Percentiles rank a stretch among this genome's conserved stretches.
These are phyloP conservation scores for Ornithoptera priamus DNA, from an alignment of 2,888 invertebrate species.

Conservation along the genomic window DNA sequence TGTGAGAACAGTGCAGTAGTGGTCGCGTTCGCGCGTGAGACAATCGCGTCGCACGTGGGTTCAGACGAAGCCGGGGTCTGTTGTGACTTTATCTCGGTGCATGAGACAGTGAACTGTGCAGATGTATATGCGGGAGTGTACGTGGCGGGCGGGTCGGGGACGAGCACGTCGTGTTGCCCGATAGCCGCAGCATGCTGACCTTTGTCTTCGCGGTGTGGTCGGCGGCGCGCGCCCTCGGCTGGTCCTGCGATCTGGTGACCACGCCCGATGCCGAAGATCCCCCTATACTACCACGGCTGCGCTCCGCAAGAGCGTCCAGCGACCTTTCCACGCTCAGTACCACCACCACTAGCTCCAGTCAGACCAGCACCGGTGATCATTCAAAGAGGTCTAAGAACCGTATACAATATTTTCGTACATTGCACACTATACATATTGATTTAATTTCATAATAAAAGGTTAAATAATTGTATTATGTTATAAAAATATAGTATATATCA, in stretches of 20 bases:
- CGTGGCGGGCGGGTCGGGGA: conserved; percentile 56
- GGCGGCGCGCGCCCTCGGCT: conserved; percentile 80
- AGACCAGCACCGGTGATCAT: conserved; percentile 68
- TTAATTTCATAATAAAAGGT: too few relatives aligned
- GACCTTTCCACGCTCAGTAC: conserved; percentile 75
- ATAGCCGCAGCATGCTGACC: conserved; percentile 78
- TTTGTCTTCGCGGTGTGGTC: conserved; percentile 83
- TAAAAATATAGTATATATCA: too few relatives aligned
- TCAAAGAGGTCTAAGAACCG: conserved; percentile 66
- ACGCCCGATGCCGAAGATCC: conserved; percentile 67
- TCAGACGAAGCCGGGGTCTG: conserved; percentile 21
- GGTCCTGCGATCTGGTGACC: conserved; percentile 56
- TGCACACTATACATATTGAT: not conserved
- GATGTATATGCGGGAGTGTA: conserved; percentile 59
- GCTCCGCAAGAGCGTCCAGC: conserved; percentile 74
- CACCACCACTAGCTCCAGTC: conserved; percentile 74
- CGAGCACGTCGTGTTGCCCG: conserved; percentile 56
- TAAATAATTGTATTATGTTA: too few relatives aligned
- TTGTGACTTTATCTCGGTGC: conserved; percentile 17
- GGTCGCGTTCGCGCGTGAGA: conserved; percentile 64
- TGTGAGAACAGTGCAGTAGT: conserved; percentile 59
- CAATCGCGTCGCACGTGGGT: conserved; percentile 57
- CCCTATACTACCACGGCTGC: conserved; percentile 68
- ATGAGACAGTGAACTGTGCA: conserved; percentile 49
- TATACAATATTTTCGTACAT: conserved; percentile 2